A percentile compares a stretch with the other conserved stretches of the same genome.
These are phyloP conservation scores for Drosophila persimilis DNA, from an alignment of 1,140 invertebrate genomes.

Conservation along the genomic window DNA sequence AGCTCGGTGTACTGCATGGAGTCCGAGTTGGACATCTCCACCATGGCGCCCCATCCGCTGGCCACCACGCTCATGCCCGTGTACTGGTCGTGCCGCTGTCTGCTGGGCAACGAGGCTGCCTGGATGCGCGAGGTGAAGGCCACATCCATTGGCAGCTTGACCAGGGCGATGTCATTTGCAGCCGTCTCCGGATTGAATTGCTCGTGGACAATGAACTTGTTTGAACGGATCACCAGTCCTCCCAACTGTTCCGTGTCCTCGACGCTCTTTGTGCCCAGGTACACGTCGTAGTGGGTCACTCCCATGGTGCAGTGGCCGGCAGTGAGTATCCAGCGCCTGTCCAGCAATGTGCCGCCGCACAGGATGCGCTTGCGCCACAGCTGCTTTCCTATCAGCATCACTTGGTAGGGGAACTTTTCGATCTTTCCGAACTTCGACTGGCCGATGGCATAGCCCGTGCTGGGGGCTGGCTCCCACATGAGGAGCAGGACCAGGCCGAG, in stretches of 20 bases:
- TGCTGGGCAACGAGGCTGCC: slow-evolving; percentile 58
- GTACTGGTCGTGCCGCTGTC: slow-evolving; percentile 54
- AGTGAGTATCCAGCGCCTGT: slow-evolving; percentile 88
- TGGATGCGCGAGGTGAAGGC: slow-evolving; percentile 66
- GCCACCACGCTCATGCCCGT: slow-evolving; percentile 73
- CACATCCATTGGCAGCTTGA: slow-evolving; percentile 71
- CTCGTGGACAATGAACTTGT: slow-evolving; percentile 79
- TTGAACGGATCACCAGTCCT: slow-evolving; percentile 66
- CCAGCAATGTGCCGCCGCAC: slow-evolving; percentile 90
- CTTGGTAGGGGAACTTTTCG: slow-evolving; percentile 81
- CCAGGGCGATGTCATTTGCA: slow-evolving; percentile 78
- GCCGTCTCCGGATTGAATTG: slow-evolving; percentile 68
- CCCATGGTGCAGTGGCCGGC: slow-evolving; percentile 91
- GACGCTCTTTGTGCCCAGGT: slow-evolving; percentile 73
- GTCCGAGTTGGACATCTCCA: slow-evolving; percentile 69
- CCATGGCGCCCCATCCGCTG: slow-evolving; percentile 76
- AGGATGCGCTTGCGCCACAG: slow-evolving; percentile 83
- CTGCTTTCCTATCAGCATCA: slow-evolving; percentile 81
- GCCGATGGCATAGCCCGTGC: slow-evolving; percentile 63
- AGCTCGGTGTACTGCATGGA: slow-evolving; percentile 80
- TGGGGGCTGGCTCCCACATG: slow-evolving; percentile 19
- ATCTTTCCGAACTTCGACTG: slow-evolving; percentile 76
- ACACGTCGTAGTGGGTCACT: slow-evolving; percentile 76
- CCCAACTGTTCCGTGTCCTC: slow-evolving; percentile 66
- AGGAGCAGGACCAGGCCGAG: slow-evolving; percentile 40